Evolutionary conservation across 2,113 vertebrate genomes (phyloP), one percentile per base, ranked within the genome.

Genomic region (Bos javanicus): DNA sequence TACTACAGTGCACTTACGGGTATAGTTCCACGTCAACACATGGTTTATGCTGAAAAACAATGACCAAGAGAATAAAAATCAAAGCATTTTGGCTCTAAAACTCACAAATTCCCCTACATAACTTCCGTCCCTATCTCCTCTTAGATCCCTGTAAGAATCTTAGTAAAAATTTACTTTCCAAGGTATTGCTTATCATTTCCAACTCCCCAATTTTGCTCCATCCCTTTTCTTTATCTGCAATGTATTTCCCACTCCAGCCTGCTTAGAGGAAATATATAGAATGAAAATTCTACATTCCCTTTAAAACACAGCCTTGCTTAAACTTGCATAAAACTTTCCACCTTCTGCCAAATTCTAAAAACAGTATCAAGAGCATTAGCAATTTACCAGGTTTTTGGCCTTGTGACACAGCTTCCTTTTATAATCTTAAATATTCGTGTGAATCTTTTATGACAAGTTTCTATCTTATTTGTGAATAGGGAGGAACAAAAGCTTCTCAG

Each of bases 351-450:
- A 83, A 94, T 59, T 93, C 82, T 95, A 82, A 94, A 95, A 87
- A 46, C 26, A 84, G 17, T 91, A 94, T 92, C 21, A 93, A 30
- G 16, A 60, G 6, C 50, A 84, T 78, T 43, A 91, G 25, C 12
- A 85, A 91, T 30, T 54, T 21, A 67, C 25, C 26, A 33, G 26
- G 56, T 62, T 56, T 76, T 90, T 48, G 30, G 36, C 36, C 54
- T 81, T 81, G 3, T 74, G 15, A 85, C 12, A 90, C 0, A 71
- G n/a, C 28, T 93, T 91, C 46, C 54, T 71, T 87, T 92, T 84
- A 86, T 43, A 96, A 95, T 56, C 39, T 91, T 94, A 76, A 93
- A 92, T 91, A 91, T 80, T 90, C 4, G 76, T 15, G 5, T 64
- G 16, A 89, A 26, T 90, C 33, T 94, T 39, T 93, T 71, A 90